Conservation (phyloP, 1,140 invertebrate species). For the Drosophila repleta region DNA sequence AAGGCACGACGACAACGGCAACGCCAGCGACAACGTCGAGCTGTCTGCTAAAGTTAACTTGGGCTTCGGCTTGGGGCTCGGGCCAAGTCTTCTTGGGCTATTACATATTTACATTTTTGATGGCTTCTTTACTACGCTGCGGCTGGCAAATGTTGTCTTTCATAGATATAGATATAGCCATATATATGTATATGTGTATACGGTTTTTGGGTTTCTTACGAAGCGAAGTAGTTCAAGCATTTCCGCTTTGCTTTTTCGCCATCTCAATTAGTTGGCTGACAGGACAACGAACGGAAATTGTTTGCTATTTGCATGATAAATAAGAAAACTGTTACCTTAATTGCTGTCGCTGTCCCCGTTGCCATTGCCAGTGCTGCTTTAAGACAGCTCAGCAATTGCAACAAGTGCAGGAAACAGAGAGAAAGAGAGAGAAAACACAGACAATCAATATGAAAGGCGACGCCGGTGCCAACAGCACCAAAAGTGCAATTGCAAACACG, state of each 20-base stretch:
- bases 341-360: constrained; percentile 10
- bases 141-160: constrained; percentile 47
- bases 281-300: constrained; percentile 74
- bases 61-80: constrained; percentile 28
- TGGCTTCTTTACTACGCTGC: constrained; percentile 44
- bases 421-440: not conserved
- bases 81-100: constrained; percentile 42
- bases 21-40: constrained; percentile 41
- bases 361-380: not conserved
- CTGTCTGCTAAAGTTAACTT: constrained; percentile 48
- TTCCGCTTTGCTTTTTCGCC: constrained; percentile 57
- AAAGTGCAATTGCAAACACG: constrained; percentile 28
- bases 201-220: not conserved
- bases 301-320: constrained; percentile 61
- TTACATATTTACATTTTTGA: constrained; percentile 80
- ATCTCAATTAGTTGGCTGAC: constrained; percentile 73
- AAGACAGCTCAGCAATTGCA: constrained; percentile 30
- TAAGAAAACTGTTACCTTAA: constrained; percentile 39
- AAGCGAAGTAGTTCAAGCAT: constrained; percentile 32
- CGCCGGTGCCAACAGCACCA: not conserved
- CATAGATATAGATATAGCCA: not conserved
- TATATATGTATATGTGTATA: too few relatives aligned
- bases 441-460: constrained; percentile 28
- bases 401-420: constrained; percentile 51
- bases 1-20: constrained; percentile 41